Evolutionary conservation across 1,140 invertebrate species (phyloP).

Genomic region (Drosophila pandora): DNA sequence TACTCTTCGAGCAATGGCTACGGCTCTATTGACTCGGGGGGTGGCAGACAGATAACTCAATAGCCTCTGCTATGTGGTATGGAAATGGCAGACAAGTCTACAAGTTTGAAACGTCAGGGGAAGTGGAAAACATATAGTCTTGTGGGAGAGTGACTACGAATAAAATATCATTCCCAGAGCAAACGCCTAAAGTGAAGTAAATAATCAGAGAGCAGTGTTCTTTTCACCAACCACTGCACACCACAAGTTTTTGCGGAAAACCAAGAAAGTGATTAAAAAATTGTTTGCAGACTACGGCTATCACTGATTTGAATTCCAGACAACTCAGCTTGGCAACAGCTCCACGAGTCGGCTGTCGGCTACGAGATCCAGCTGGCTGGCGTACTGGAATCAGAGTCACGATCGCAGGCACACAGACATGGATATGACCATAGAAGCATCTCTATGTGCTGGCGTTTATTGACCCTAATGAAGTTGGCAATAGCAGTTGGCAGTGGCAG

Average conservation of each 20-base stretch:
- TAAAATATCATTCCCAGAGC: too few relatives aligned
- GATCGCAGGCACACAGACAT: constrained; percentile 30
- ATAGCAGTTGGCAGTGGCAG: not conserved
- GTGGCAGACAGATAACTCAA: too few relatives aligned
- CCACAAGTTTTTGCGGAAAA: too few relatives aligned
- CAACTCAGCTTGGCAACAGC: constrained; percentile 1
- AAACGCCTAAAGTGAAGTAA: too few relatives aligned
- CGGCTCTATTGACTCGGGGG: too few relatives aligned
- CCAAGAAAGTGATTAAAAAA: too few relatives aligned
- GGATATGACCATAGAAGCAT: constrained; percentile 17
- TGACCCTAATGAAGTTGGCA: constrained; percentile 73
- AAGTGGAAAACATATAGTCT: constrained; percentile 2
- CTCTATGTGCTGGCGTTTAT: constrained; percentile 65
- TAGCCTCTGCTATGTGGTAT: too few relatives aligned
- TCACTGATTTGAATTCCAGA: not conserved
- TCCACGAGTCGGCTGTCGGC: not conserved
- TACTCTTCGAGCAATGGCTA: too few relatives aligned
- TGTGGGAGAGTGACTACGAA: constrained; percentile 18
- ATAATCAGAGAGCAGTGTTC: too few relatives aligned
- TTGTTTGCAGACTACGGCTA: not conserved
- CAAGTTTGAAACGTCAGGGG: constrained; percentile 26
- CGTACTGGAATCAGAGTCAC: constrained; percentile 41
- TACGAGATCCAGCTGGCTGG: not conserved
- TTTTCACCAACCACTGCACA: too few relatives aligned
- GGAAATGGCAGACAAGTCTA: too few relatives aligned